Percentiles rank a stretch among this genome's conserved stretches.
These are phyloP conservation scores for Byasa hedistus DNA, from an alignment of 2,888 invertebrate genomes.

Conservation along the genomic window DNA sequence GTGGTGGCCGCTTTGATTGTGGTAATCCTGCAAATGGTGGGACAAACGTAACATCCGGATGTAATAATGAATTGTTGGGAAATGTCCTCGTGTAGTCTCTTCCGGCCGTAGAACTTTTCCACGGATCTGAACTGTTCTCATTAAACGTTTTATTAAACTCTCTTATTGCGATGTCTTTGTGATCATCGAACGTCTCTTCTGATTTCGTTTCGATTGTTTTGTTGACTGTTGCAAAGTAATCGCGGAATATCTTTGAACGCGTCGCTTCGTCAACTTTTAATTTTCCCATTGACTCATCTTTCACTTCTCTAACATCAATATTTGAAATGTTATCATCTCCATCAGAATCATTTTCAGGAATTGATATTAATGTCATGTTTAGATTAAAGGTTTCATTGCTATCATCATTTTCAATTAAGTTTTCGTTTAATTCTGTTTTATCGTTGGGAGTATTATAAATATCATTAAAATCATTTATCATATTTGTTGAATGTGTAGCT, in stretches of 20 bases:
- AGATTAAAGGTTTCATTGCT: background rate
- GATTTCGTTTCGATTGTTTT: conserved; percentile 39
- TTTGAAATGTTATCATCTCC: conserved; percentile 32
- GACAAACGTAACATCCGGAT: conserved; percentile 14
- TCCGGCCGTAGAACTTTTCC: background rate
- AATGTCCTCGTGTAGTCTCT: background rate
- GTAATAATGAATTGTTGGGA: conserved; percentile 20
- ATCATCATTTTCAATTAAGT: background rate
- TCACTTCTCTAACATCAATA: conserved; percentile 33
- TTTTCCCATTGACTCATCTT: conserved; percentile 60
- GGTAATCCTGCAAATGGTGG: conserved; percentile 9
- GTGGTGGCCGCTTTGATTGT: conserved; percentile 6
- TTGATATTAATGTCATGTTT: background rate
- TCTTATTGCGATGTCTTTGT: conserved; percentile 9
- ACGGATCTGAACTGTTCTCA: background rate
- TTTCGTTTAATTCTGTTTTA: background rate
- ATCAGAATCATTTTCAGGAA: conserved; percentile 27
- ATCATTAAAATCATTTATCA: background rate
- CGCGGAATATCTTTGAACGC: conserved; percentile 62
- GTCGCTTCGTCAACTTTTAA: conserved; percentile 63
- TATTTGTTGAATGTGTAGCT: background rate
- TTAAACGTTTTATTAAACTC: conserved; percentile 15
- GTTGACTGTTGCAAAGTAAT: conserved; percentile 66
- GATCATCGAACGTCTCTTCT: background rate
- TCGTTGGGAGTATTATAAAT: background rate